Evolutionary conservation across 1,140 invertebrate genomes (phyloP).

Genomic region (Trinorchestia longiramus): DNA sequence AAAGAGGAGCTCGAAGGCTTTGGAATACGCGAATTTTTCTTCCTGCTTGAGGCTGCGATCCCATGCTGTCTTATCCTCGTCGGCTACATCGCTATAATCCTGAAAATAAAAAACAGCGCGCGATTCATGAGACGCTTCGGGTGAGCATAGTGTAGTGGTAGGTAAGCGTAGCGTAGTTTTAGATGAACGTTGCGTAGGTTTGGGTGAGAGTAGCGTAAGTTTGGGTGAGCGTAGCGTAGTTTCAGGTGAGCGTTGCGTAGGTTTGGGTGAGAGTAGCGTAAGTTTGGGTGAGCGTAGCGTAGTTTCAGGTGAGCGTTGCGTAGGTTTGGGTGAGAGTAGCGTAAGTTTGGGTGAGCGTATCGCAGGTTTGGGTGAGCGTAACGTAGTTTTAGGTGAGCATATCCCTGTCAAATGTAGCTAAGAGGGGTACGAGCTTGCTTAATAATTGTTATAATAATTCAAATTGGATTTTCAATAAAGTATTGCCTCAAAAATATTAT

Average conservation of each 20-base stretch:
- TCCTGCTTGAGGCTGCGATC: conserved; percentile 62
- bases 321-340: not conserved
- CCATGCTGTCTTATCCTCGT: conserved; percentile 64
- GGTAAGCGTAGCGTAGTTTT: not conserved
- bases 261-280: not conserved
- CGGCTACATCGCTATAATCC: conserved; percentile 62
- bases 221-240: not conserved
- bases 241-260: not conserved
- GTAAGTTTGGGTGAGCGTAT: too few relatives aligned
- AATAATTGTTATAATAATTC: too few relatives aligned
- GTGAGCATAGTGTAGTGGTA: not conserved
- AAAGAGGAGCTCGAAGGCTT: not conserved
- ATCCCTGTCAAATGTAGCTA: too few relatives aligned
- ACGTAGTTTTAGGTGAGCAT: too few relatives aligned
- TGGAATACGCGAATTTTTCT: conserved; percentile 59
- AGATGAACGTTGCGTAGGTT: not conserved
- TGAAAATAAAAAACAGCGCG: conserved; percentile 59
- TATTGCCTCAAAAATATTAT: too few relatives aligned
- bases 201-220: not conserved
- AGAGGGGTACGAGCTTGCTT: too few relatives aligned
- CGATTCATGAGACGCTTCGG: conserved; percentile 13
- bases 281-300: not conserved
- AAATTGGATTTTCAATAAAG: too few relatives aligned
- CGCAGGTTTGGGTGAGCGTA: too few relatives aligned
- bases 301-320: not conserved